Conservation (phyloP, 2,113 vertebrate genomes). For the Nerophis lumbriciformis region DNA sequence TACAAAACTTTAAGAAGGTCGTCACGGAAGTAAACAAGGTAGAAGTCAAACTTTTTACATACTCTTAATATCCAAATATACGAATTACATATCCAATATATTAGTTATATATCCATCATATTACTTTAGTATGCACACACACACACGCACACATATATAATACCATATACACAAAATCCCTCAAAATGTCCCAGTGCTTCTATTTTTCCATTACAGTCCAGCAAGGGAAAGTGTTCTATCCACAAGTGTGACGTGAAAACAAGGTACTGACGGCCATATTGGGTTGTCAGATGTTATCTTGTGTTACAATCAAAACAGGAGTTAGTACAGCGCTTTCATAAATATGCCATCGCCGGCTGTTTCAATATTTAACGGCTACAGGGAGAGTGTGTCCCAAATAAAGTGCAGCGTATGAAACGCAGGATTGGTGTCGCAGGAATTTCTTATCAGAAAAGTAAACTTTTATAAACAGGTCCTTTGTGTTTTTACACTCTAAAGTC, state of each 20-base stretch:
- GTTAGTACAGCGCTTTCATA: slow-evolving; percentile 24
- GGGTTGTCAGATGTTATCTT: slow-evolving; percentile 25
- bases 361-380: slow-evolving; percentile 25
- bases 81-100: too few relatives aligned
- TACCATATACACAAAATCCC: too few relatives aligned
- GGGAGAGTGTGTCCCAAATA: neutral
- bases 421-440: neutral
- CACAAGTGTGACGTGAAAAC: slow-evolving; percentile 19
- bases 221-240: neutral
- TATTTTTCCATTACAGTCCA: too few relatives aligned
- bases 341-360: slow-evolving; percentile 36
- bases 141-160: too few relatives aligned
- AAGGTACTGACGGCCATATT: slow-evolving; percentile 17
- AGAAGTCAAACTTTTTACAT: too few relatives aligned
- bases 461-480: neutral
- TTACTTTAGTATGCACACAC: too few relatives aligned
- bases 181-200: too few relatives aligned
- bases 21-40: too few relatives aligned
- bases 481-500: neutral
- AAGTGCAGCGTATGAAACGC: neutral
- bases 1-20: too few relatives aligned
- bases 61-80: too few relatives aligned
- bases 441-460: neutral
- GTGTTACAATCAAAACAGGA: slow-evolving; percentile 6
- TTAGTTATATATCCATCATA: too few relatives aligned